These are phyloP conservation scores for Pteropus alecto DNA, from an alignment of 2,113 vertebrate genomes.

Conservation along the genomic window DNA sequence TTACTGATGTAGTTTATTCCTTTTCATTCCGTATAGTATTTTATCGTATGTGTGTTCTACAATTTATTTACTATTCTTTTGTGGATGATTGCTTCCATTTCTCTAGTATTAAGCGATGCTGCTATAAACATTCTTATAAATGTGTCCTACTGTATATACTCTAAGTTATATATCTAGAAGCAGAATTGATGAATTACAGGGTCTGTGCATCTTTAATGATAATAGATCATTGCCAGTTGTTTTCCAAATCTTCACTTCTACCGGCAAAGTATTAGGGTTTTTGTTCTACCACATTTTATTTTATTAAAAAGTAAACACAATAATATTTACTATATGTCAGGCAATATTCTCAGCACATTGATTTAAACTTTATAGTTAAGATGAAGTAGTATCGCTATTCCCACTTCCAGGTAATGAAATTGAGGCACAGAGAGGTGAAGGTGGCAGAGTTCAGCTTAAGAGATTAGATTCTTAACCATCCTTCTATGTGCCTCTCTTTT, in stretches of 20 bases:
- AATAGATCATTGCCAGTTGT: neutral
- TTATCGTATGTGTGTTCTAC: constrained; percentile 17
- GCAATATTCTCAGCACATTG: neutral
- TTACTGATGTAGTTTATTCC: constrained; percentile 24
- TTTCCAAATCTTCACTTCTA: neutral
- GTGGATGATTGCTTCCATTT: neutral
- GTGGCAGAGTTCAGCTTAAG: neutral
- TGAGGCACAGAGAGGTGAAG: neutral
- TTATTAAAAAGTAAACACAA: constrained; percentile 13
- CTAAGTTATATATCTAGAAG: neutral
- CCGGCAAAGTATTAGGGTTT: neutral
- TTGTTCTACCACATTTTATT: neutral
- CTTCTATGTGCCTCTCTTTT: neutral
- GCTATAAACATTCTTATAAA: constrained; percentile 44
- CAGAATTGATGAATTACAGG: neutral
- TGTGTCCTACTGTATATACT: neutral
- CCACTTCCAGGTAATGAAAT: neutral
- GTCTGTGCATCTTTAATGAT: constrained; percentile 5
- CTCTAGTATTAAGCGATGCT: constrained; percentile 9
- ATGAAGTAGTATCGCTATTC: neutral
- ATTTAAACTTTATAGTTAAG: neutral
- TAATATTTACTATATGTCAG: neutral
- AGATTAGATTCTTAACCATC: neutral
- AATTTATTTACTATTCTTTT: constrained; percentile 36
- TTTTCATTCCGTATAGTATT: constrained; percentile 19